Base-by-base conservation (phyloP, 2,888 invertebrate species). In the Dryomyza anilis region DNA sequence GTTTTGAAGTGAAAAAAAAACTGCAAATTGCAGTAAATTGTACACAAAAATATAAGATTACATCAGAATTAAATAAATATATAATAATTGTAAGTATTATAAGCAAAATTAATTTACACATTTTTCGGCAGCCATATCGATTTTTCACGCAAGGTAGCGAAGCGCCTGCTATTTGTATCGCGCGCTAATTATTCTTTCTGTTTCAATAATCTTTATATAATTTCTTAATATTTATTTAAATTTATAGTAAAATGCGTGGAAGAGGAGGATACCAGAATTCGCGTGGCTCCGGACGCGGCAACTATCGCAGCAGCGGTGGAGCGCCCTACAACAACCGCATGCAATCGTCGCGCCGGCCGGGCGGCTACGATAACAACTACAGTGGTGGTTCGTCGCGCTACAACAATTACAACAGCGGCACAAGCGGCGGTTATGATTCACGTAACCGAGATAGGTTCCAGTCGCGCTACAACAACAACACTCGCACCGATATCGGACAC, bases 351-450 rank as follows among this genome's bases (percentile, higher is more conserved):
- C 77, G 79, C 5, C 74, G 77, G 33, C 66, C 68, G 25, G 73
- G 70, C 45, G 76, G 78, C 8, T 77, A 76, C 65, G 78, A 78
- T 14, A 74, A 73, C 57, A 74, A 76, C 58, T 72, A 74, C 53
- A 66, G 72, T 36, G 69, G 74, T 12, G 69, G 70, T 7, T 70
- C 66, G 43, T 70, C 71, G 21, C 72, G 75, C 39, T 72, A 71
- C 66, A 75, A 76, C 66, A 76, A 78, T 27, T 78, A 78, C 33
- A 77, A 73, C 55, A 29, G 72, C 5, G 70, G 74, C 70, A 69
- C 78, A 58, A 72, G 72, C n/a, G 72, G 75, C 16, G 76, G 77
- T 36, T 81, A 80, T 65, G 80, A 81, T 10, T 75, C 71, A 0
- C 65, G 74, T 0, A 75, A 71, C 43, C 73, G 77, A 12, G 76